Evolutionary conservation across 1,140 invertebrate genomes (phyloP).

Genomic region (Plutomurus gul): DNA sequence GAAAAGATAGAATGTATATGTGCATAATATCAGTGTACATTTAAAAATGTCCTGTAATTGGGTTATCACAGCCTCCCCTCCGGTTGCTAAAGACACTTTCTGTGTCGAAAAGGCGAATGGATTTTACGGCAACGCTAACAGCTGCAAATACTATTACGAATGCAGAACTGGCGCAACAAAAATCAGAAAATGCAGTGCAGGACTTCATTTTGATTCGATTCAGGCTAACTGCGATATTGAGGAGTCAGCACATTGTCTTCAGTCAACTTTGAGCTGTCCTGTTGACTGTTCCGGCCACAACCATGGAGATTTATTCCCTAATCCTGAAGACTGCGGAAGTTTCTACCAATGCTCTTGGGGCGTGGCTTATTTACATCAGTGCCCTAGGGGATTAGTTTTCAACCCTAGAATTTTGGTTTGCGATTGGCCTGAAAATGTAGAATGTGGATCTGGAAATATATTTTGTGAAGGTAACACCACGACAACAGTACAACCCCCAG

Average conservation of each 20-base stretch:
- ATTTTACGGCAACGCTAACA: not conserved
- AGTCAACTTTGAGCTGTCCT: not conserved
- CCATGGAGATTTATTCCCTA: not conserved
- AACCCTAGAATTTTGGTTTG: not conserved
- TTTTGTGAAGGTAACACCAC: not conserved
- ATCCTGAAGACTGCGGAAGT: conserved; percentile 4
- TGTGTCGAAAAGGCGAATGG: not conserved
- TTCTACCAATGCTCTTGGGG: conserved; percentile 19
- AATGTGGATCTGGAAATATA: not conserved
- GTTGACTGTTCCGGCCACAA: not conserved
- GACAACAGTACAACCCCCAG: no score
- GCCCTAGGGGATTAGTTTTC: conserved; percentile 1
- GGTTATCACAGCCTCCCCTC: not conserved
- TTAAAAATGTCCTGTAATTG: not conserved
- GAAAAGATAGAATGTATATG: no score
- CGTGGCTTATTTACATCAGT: not conserved
- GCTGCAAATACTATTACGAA: not conserved
- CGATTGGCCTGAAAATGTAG: not conserved
- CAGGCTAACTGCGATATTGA: not conserved
- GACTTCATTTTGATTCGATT: not conserved
- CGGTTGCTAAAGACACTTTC: not conserved
- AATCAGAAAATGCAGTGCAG: not conserved
- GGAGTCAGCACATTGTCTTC: not conserved
- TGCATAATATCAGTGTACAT: no score
- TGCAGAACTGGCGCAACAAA: not conserved